Evolutionary conservation across 2,888 invertebrate species (phyloP), one percentile per base, ranked within the genome.

Genomic region (Timema podura): DNA sequence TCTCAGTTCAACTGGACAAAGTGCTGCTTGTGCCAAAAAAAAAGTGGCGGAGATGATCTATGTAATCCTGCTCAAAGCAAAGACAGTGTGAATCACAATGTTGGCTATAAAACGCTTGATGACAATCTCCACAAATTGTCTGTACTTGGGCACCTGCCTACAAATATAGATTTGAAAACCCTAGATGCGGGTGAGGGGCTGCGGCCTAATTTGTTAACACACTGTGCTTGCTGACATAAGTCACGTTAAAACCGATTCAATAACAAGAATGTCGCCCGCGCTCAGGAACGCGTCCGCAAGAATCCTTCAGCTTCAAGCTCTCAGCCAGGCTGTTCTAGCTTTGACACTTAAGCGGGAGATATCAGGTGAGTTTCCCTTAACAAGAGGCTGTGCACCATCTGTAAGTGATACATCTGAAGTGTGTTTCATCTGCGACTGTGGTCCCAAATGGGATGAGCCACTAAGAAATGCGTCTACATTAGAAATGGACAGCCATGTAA

Each of bases 1-100:
- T 13, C 57, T 30, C 15, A 54, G 54, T 15, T 54, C 54, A 5
- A 54, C 54, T 54, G 54, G 54, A 54, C 54, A 7, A 54, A 54
- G 54, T 54, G 15, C 57, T 57, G 57, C n/a, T 13, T 57, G 57
- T 57, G 57, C 57, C 30, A 30, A 30, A 57, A 57, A 30, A 57
- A 7, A 57, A 9, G n/a, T 11, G 15, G n/a, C 3, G 15, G 57
- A 6, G 57, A 57, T 57, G 57, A 57, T 9, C n/a, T 57, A 30
- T 7, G n/a, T 2, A 54, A 16, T 30, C n/a, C 57, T 57, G 8
- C 57, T 57, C 13, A 9, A 8, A 57, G 30, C 57, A 57, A 57
- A 57, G 57, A 57, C 57, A 57, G 5, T 30, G 15, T 9, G 15
- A 57, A 57, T 8, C 15, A 1, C 30, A n/a, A 57, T 57, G 3